Percentiles rank a stretch among this genome's conserved stretches.
phyloP scores from a whole-genome alignment of 2,888 invertebrate genomes.

The Caenorhabditis panamensis region DNA sequence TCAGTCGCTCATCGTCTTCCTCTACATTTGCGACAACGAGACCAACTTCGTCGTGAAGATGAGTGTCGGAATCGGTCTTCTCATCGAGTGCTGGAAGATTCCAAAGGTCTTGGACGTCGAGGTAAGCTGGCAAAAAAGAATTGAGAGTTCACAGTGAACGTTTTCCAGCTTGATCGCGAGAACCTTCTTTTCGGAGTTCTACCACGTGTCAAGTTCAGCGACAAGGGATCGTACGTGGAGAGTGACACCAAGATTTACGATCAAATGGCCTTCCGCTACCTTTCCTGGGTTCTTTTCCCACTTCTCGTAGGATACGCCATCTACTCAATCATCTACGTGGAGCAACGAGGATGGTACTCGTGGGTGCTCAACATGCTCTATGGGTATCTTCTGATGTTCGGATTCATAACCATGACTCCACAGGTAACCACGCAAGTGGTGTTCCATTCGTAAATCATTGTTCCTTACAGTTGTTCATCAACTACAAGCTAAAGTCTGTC shows the following conservation, averaged over 20 bases:
- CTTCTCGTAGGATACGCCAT: constrained; percentile 93
- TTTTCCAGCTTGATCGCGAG: constrained; percentile 59
- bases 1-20: constrained; percentile 93
- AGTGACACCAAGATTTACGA: constrained; percentile 96
- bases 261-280: constrained; percentile 92
- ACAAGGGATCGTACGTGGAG: constrained; percentile 96
- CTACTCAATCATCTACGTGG: constrained; percentile 94
- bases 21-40: constrained; percentile 98
- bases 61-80: constrained; percentile 93
- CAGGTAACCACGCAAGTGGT: constrained; percentile 84
- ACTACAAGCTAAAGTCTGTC: constrained; percentile 98
- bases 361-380: constrained; percentile 96
- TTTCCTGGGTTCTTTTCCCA: constrained; percentile 96
- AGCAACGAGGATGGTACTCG: constrained; percentile 97
- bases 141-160: constrained; percentile 23
- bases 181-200: constrained; percentile 87
- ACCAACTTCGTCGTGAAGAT: constrained; percentile 95
- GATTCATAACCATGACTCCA: constrained; percentile 99
- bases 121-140: constrained; percentile 5
- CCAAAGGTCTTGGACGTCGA: constrained; percentile 86
- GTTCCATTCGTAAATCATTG: not conserved
- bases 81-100: constrained; percentile 99
- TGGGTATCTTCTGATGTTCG: constrained; percentile 96
- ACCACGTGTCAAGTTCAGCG: constrained; percentile 89
- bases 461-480: constrained; percentile 88